These are phyloP conservation scores for Tor tambroides DNA, from an alignment of 2,113 vertebrate genomes.

Conservation along the genomic window DNA sequence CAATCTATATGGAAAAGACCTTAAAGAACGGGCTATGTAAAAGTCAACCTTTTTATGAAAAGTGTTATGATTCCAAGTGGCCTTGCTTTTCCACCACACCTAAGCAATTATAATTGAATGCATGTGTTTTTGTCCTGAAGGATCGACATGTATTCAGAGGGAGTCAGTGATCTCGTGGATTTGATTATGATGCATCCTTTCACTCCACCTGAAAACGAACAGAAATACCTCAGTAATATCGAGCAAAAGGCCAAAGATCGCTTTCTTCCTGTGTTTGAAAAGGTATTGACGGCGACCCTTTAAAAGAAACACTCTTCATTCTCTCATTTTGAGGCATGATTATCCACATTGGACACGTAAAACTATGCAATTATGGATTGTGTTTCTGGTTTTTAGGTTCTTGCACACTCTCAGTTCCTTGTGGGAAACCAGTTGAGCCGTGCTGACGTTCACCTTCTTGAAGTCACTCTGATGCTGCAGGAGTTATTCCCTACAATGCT, in stretches of 20 bases:
- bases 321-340: neutral
- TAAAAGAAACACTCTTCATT: neutral
- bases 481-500: conserved; percentile 78
- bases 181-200: conserved; percentile 78
- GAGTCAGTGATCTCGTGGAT: conserved; percentile 81
- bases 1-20: conserved; percentile 84
- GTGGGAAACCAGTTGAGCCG: conserved; percentile 84
- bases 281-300: conserved; percentile 70
- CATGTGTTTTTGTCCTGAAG: conserved; percentile 67
- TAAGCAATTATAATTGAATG: neutral
- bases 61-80: neutral
- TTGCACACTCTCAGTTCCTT: conserved; percentile 78
- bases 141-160: conserved; percentile 88
- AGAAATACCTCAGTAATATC: conserved; percentile 72
- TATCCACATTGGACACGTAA: neutral
- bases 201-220: conserved; percentile 65
- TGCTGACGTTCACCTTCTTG: conserved; percentile 86
- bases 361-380: neutral
- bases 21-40: conserved; percentile 85
- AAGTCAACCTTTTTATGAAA: neutral
- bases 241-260: conserved; percentile 76
- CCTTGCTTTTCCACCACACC: neutral
- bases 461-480: conserved; percentile 85
- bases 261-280: conserved; percentile 87
- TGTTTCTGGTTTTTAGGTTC: conserved; percentile 69